Conservation (phyloP, 2,888 invertebrate genomes). For the Lasioglossum figueresi region DNA sequence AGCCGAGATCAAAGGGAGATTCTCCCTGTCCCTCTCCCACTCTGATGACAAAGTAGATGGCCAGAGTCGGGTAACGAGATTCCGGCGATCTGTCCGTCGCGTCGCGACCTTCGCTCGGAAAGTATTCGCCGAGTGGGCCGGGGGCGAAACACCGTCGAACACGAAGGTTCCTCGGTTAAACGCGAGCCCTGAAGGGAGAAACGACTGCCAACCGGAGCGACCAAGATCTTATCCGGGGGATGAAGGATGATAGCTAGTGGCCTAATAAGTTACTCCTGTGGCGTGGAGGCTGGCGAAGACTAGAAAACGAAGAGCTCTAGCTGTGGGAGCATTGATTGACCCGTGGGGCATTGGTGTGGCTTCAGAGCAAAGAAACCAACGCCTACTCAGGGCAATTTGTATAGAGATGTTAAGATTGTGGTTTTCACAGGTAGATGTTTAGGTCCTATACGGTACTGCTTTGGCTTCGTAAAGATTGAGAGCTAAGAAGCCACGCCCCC, state of each 20-base stretch:
- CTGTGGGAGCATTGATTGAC: conserved; percentile 16
- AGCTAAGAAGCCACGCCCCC: neutral
- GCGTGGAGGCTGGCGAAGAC: neutral
- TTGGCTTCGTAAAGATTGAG: neutral
- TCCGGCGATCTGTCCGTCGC: conserved; percentile 24
- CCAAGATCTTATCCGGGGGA: conserved; percentile 36
- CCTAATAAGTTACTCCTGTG: conserved; percentile 26
- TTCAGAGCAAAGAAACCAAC: neutral
- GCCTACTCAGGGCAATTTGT: neutral
- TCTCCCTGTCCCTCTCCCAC: neutral
- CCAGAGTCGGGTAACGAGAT: conserved; percentile 54
- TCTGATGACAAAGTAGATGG: conserved; percentile 51
- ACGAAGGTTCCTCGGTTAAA: neutral
- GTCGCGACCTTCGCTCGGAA: neutral
- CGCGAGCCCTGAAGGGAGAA: neutral
- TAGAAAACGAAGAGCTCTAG: conserved; percentile 34
- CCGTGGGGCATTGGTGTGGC: neutral
- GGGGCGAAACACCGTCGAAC: conserved; percentile 1
- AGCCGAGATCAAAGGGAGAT: conserved; percentile 51
- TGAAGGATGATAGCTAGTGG: conserved; percentile 35
- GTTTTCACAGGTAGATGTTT: neutral
- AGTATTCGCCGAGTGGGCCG: conserved; percentile 5
- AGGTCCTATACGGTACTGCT: neutral
- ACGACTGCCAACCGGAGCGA: conserved; percentile 19
- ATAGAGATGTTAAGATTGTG: no score